A percentile compares a stretch with the other conserved stretches of the same genome.
Evolutionary conservation across 1,140 invertebrate species (phyloP).

Genomic region (Spodoptera frugiperda): DNA sequence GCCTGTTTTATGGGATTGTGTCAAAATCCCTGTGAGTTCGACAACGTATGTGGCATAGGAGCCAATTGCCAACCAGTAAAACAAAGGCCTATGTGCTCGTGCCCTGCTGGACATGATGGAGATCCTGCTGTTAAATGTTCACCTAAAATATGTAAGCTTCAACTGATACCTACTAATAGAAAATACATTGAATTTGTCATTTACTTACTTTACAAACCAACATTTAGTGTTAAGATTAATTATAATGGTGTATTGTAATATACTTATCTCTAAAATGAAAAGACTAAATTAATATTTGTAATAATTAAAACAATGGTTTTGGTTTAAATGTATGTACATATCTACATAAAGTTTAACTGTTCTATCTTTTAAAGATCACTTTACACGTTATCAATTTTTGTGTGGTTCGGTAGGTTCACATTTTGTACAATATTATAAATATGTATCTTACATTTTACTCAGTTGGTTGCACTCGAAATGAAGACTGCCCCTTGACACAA

Average conservation of each 20-base stretch:
- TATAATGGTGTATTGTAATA: conserved; percentile 16
- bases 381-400: background rate
- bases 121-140: conserved; percentile 91
- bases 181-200: conserved; percentile 48
- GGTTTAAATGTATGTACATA: conserved; percentile 12
- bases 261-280: background rate
- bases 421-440: conserved; percentile 36
- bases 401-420: conserved; percentile 45
- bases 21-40: conserved; percentile 91
- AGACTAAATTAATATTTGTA: background rate
- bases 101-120: conserved; percentile 90
- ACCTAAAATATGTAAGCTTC: conserved; percentile 90
- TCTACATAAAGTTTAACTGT: background rate
- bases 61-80: conserved; percentile 91
- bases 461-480: conserved; percentile 93
- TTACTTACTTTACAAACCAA: conserved; percentile 19
- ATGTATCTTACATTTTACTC: conserved; percentile 80
- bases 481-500: conserved; percentile 92
- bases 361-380: too few species aligned
- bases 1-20: conserved; percentile 91
- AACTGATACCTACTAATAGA: conserved; percentile 56
- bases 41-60: conserved; percentile 89
- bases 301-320: conserved; percentile 12
- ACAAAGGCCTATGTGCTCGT: conserved; percentile 92
- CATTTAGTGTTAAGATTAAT: background rate